Conservation (phyloP, 1,140 invertebrate genomes). For the Battus philenor region DNA sequence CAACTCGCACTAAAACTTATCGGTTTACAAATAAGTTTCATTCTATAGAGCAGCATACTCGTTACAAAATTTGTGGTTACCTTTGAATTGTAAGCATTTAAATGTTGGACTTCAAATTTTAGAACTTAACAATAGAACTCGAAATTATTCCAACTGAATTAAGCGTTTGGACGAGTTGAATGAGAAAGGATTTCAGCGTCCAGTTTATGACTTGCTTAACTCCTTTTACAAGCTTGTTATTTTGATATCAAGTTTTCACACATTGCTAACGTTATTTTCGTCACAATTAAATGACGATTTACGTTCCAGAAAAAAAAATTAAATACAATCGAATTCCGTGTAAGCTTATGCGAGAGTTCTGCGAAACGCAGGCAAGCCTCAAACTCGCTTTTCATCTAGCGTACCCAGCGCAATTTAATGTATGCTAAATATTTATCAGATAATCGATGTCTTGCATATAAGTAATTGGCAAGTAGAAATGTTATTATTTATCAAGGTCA, state of each 20-base stretch:
- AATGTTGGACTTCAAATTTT: constrained; percentile 66
- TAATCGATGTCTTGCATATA: no score
- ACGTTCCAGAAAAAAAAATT: no score
- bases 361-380: no score
- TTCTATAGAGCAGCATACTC: constrained; percentile 55
- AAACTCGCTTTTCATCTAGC: no score
- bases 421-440: no score
- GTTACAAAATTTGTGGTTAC: constrained; percentile 68
- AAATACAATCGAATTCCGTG: no score
- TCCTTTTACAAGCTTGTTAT: constrained; percentile 31
- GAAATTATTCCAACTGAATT: constrained; percentile 68
- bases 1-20: constrained; percentile 56
- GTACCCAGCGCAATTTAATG: no score
- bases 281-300: no score
- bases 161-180: constrained; percentile 62
- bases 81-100: constrained; percentile 71
- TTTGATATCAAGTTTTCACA: constrained; percentile 16
- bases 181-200: constrained; percentile 59
- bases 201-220: constrained; percentile 52
- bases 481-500: no score
- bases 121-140: constrained; percentile 69
- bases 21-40: constrained; percentile 66
- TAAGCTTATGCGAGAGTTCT: no score
- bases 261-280: not conserved
- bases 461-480: no score